phyloP scores from a whole-genome alignment of 1,140 invertebrate genomes.

The Drosophila novamexicana region DNA sequence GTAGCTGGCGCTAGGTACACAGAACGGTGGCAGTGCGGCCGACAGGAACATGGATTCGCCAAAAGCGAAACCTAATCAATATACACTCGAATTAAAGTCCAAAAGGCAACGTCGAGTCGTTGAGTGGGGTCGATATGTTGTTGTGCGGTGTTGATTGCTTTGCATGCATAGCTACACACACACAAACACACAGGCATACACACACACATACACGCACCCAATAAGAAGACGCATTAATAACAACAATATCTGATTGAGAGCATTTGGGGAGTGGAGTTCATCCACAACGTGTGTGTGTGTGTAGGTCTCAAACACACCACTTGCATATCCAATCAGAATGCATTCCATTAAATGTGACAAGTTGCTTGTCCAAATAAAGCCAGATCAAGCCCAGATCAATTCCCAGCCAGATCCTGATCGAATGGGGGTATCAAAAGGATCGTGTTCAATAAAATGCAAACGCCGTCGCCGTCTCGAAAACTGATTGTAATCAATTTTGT shows the following conservation, averaged over 20 bases:
- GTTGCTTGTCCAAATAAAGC: conserved; percentile 80
- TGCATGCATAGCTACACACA: conserved; percentile 14
- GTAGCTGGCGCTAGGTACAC: conserved; percentile 77
- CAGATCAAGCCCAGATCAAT: conserved; percentile 49
- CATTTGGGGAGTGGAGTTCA: conserved; percentile 20
- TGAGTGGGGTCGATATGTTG: conserved; percentile 55
- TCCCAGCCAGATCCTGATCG: conserved; percentile 34
- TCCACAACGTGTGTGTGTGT: background rate
- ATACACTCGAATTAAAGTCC: conserved; percentile 57
- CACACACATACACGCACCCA: background rate
- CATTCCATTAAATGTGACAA: conserved; percentile 80
- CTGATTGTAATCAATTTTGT: conserved; percentile 52
- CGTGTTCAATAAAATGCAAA: conserved; percentile 81
- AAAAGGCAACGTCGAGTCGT: conserved; percentile 13
- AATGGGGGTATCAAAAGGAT: conserved; percentile 63
- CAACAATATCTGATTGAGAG: conserved; percentile 27
- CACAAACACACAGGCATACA: background rate
- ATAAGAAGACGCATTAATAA: conserved; percentile 22
- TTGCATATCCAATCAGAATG: conserved; percentile 41
- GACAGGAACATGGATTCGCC: conserved; percentile 71
- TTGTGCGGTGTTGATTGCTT: conserved; percentile 52
- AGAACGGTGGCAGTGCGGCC: conserved; percentile 72
- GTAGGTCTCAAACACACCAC: conserved; percentile 22
- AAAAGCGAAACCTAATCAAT: conserved; percentile 77
- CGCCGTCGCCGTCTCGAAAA: conserved; percentile 21